Evolutionary conservation across 2,888 invertebrate species (phyloP).

Genomic region (Rhyacophila evoluta): DNA sequence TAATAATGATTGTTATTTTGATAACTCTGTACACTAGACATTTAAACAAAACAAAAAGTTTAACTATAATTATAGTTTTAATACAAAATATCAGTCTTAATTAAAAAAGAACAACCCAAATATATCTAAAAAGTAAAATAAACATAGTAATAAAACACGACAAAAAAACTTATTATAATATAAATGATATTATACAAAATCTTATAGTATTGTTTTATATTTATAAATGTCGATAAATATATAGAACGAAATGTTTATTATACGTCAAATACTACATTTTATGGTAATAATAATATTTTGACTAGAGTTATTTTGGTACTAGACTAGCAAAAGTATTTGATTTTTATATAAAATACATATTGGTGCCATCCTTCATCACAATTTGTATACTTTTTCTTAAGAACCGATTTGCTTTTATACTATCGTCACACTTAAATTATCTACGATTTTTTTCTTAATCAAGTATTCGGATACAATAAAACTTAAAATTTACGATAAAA

Average conservation of each 20-base stretch:
- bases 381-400: slow-evolving; percentile 28
- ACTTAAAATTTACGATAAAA: neutral
- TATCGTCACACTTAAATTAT: neutral
- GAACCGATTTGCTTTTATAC: slow-evolving; percentile 20
- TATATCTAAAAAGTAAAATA: neutral
- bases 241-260: slow-evolving; percentile 11
- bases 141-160: neutral
- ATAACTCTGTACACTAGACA: slow-evolving; percentile 15
- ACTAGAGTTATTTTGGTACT: slow-evolving; percentile 26
- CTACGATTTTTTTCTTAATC: neutral
- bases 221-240: neutral
- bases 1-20: slow-evolving; percentile 15
- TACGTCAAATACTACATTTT: neutral
- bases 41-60: neutral
- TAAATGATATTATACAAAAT: neutral
- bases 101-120: neutral
- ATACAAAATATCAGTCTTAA: slow-evolving; percentile 24
- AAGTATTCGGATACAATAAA: neutral
- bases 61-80: neutral
- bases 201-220: neutral
- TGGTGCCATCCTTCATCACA: slow-evolving; percentile 50
- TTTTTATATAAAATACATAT: slow-evolving; percentile 27
- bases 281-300: neutral
- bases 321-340: slow-evolving; percentile 2
- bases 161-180: neutral